Percentiles rank a stretch among this genome's conserved stretches.
These are phyloP conservation scores for Mycetomoellerius zeteki DNA, from an alignment of 1,140 invertebrate genomes.

Conservation along the genomic window DNA sequence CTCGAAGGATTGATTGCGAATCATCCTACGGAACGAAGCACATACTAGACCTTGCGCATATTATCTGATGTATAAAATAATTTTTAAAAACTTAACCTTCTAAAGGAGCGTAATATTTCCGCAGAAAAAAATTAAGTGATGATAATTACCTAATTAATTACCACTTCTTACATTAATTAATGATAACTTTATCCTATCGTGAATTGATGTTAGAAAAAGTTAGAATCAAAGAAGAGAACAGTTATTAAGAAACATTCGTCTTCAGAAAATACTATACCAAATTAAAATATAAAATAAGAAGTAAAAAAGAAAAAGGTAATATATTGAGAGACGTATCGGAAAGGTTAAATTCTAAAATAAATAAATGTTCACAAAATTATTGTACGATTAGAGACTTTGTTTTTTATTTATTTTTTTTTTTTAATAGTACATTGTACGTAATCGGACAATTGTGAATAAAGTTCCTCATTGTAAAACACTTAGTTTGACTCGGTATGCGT, in stretches of 20 bases:
- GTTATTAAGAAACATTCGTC: not conserved
- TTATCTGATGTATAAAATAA: slow-evolving; percentile 42
- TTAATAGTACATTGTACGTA: not conserved
- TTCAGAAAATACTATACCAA: not conserved
- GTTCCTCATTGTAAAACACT: not conserved
- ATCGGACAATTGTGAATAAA: not conserved
- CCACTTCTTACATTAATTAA: too few relatives aligned
- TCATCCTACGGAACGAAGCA: slow-evolving; percentile 45
- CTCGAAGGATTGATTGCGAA: slow-evolving; percentile 34
- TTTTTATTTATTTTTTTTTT: too few relatives aligned
- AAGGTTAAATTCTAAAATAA: not conserved
- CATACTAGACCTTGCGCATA: slow-evolving; percentile 26
- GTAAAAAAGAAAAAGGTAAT: not conserved
- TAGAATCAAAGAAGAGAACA: not conserved
- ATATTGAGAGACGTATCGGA: not conserved
- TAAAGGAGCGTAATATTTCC: not conserved
- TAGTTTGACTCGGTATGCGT: not conserved
- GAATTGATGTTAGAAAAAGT: not conserved
- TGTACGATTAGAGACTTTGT: not conserved
- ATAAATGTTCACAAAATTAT: not conserved
- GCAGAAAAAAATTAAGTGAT: slow-evolving; percentile 20
- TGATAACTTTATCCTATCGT: not conserved
- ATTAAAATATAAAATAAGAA: not conserved
- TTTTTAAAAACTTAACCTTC: slow-evolving; percentile 8
- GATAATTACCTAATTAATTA: slow-evolving; percentile 26